Evolutionary conservation across 1,140 invertebrate species (phyloP), one percentile per base, ranked within the genome.

Genomic region (Plodia interpunctella): DNA sequence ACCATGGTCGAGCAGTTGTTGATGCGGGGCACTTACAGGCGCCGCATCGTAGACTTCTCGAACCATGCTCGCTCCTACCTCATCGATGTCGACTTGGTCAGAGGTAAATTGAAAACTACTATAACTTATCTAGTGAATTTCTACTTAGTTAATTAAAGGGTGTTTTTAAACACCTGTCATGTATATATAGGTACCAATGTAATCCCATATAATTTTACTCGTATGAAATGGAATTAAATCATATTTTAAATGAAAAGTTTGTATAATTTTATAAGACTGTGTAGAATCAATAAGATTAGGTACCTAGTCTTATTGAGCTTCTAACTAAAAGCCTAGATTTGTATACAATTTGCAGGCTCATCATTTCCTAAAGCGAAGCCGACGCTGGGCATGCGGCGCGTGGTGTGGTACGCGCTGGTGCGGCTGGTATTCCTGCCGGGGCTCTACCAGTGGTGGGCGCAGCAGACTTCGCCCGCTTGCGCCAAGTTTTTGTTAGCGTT

Each of bases 301-400:
- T n/a, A n/a, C n/a, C n/a, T n/a, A n/a, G n/a, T n/a, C n/a, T n/a
- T n/a, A n/a, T n/a, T n/a, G n/a, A n/a, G n/a, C n/a, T n/a, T n/a
- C n/a, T n/a, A 25, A 25, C 21, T 2, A 25, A 6, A 25, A 25
- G 6, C 21, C 21, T 6, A 2, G 4, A 35, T 1, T 13, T 32
- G 59, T 63, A 30, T 32, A 8, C 30, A 30, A 51, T 70, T 62
- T 64, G 15, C 78, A 97, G 96, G 97, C 50, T 98, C 97, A 18
- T 97, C 96, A 52, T 98, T 98, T 88, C 94, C 97, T 5, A 98
- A 98, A 92, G 95, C 96, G 8, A 98, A 98, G 80, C 96, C 97
- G 0, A 96, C 97, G 71, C 95, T 97, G 88, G 94, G 96, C 54
- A 92, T 97, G 72, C 91, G 94, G 10, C 95, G 95, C 10, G 95